phyloP scores from a whole-genome alignment of 1,140 invertebrate genomes.

The Lepeophtheirus salmonis region DNA sequence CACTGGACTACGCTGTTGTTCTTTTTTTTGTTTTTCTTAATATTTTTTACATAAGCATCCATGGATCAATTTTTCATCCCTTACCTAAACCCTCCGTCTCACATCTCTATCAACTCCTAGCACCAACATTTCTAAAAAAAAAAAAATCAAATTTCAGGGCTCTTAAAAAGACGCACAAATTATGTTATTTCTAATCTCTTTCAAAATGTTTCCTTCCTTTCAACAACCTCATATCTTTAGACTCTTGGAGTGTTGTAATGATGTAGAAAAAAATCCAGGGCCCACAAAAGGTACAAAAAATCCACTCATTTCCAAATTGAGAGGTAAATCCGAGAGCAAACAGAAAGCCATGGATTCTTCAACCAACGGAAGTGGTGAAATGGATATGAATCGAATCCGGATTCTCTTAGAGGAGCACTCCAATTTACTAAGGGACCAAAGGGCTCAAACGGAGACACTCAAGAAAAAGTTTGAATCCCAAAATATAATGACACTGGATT shows the following conservation, averaged over 20 bases:
- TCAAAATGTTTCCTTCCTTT: background rate
- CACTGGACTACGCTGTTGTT: too few species aligned
- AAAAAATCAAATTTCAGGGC: too few species aligned
- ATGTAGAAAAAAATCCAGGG: slow-evolving; percentile 3
- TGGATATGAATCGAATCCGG: background rate
- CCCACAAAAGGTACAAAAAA: slow-evolving; percentile 1
- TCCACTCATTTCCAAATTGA: background rate
- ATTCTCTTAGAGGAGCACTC: background rate
- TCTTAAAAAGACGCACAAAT: too few species aligned
- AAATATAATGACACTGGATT: background rate
- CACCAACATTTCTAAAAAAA: too few species aligned
- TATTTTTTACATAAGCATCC: too few species aligned
- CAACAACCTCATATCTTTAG: background rate
- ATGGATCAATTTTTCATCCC: too few species aligned
- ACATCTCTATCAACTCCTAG: too few species aligned
- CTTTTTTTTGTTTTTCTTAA: too few species aligned
- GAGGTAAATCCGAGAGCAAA: background rate
- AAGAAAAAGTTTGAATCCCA: background rate
- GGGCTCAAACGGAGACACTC: background rate
- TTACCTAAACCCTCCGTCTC: too few species aligned
- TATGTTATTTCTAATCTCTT: background rate
- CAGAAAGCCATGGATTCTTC: background rate
- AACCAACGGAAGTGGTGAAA: background rate
- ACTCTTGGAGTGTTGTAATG: background rate
- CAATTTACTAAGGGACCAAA: background rate